phyloP scores from a whole-genome alignment of 35 echinoderm and acorn worm genomes.

The Lytechinus pictus region DNA sequence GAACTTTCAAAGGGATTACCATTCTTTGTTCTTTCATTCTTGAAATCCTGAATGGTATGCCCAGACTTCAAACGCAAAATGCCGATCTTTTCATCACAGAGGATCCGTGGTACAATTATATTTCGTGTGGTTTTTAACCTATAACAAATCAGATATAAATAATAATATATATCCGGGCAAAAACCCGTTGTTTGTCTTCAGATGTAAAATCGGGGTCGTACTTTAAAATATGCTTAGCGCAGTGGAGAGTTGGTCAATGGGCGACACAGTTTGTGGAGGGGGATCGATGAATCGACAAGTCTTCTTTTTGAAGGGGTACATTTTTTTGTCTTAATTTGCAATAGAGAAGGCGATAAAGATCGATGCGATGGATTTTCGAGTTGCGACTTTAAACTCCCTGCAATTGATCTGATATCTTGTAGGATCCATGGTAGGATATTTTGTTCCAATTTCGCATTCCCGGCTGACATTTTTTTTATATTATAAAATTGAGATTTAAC shows the following conservation, averaged over 20 bases:
- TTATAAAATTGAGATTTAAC: too few relatives aligned
- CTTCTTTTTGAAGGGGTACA: background rate
- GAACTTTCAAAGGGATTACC: background rate
- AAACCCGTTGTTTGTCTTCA: background rate
- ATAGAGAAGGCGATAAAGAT: constrained; percentile 35
- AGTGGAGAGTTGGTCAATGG: constrained; percentile 24
- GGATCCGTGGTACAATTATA: background rate
- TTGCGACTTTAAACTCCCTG: too few relatives aligned
- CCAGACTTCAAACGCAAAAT: background rate
- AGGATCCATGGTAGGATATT: too few relatives aligned
- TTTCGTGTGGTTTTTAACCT: background rate
- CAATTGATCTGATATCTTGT: too few relatives aligned
- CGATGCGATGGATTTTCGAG: background rate
- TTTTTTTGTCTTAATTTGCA: background rate
- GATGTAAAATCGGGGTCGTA: constrained; percentile 17
- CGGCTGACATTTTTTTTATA: too few relatives aligned
- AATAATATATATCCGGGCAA: background rate
- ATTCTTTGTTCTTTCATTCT: background rate
- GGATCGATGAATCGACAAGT: constrained; percentile 17
- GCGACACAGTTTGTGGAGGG: constrained; percentile 8
- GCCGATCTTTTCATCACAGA: background rate
- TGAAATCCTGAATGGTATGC: background rate
- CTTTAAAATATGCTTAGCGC: constrained; percentile 14
- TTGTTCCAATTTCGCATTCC: too few relatives aligned
- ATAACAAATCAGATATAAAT: background rate